phyloP scores from a whole-genome alignment of 2,113 vertebrate species.

The Deroptyus accipitrinus region DNA sequence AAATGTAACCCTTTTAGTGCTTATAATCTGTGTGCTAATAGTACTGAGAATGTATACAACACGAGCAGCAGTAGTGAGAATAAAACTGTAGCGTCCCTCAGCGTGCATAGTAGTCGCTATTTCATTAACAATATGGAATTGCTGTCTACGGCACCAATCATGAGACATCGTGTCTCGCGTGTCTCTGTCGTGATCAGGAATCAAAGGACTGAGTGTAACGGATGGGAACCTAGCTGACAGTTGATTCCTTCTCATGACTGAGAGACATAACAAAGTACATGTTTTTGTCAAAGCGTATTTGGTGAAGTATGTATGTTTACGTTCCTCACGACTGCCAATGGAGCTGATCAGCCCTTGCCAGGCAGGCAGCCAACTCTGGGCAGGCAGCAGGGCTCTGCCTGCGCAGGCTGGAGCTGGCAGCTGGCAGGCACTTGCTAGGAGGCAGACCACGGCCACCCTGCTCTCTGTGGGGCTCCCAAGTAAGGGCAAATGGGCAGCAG shows the following conservation, averaged over 20 bases:
- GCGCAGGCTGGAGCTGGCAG: neutral
- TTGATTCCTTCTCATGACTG: neutral
- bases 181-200: neutral
- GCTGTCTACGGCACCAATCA: neutral
- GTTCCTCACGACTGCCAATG: neutral
- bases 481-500: neutral
- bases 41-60: neutral
- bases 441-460: neutral
- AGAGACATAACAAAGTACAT: neutral
- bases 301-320: neutral
- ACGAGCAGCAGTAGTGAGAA: neutral
- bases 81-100: neutral
- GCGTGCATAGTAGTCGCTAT: neutral
- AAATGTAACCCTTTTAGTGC: neutral
- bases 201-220: neutral
- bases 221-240: neutral
- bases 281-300: neutral
- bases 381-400: neutral
- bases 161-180: neutral
- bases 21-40: neutral
- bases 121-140: neutral
- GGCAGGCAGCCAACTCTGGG: neutral
- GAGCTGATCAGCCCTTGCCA: fast-evolving
- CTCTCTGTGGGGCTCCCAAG: neutral
- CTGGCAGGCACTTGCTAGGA: neutral